Base-by-base conservation (phyloP, 2,888 invertebrate species). In the Agrenia bidenticulata region DNA sequence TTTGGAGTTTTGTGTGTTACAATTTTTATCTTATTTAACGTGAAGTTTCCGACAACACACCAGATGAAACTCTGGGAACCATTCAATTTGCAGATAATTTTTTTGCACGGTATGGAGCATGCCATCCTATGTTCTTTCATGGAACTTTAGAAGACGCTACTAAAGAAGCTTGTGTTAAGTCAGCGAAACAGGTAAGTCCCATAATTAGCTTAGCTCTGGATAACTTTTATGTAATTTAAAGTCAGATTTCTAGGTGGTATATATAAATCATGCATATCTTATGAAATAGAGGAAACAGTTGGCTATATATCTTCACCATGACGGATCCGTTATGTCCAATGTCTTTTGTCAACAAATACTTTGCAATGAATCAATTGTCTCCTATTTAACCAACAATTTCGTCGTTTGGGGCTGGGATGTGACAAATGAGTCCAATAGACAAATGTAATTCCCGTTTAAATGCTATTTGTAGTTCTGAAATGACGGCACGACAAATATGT, bases 381-480 rank as follows among this genome's bases (percentile, higher is more conserved):
- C 93, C 79, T 90, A 92, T 67, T 85, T 99, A 54, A 87, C 89
- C 63, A 88, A 88, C 64, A 94, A 95, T 83, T 98, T 94, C 81
- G 84, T 97, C 53, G 85, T 94, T 1, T 98, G 95, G 87, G 96
- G 96, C 66, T 99, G 98, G 98, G 98, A 98, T 81, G 85, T 97
- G 75, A 94, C 97, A 11, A 87, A 88, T 76, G 89, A 91, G 72
- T 86, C 89, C 74, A 97, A 97, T 80, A 88, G 89, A 79, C 86
- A 86, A 77, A 87, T 88, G 91, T 91, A 79, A 81, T 81, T 80
- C n/a, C n/a, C n/a, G n/a, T n/a, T n/a, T n/a, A n/a, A n/a, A n/a
- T n/a, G n/a, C n/a, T n/a, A n/a, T n/a, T n/a, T n/a, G n/a, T n/a
- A n/a, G n/a, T n/a, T 53, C 39, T 11, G 15, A 11, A 39, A 39